Conservation (phyloP, 2,797 vertebrate species). For the Gastrophryne carolinensis region DNA sequence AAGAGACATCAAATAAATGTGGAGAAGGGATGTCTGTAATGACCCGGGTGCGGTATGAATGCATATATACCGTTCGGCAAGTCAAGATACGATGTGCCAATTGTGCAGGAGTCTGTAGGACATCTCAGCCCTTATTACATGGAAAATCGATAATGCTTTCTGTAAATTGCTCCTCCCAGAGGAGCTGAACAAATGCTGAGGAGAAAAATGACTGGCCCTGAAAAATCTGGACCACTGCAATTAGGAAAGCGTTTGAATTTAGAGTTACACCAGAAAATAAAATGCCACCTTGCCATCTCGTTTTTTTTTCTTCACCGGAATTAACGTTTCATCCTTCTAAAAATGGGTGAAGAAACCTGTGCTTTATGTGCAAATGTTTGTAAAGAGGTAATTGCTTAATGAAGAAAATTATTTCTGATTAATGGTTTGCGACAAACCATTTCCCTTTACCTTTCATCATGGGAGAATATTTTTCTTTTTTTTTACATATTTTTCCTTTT, state of each 20-base stretch:
- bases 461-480: too few relatives aligned
- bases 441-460: too few relatives aligned
- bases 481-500: too few relatives aligned
- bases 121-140: constrained; percentile 81
- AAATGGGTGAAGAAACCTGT: constrained; percentile 16
- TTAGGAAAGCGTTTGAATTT: constrained; percentile 62
- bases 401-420: constrained; percentile 51
- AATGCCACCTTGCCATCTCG: neutral
- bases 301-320: neutral
- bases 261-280: neutral
- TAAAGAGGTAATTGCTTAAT: constrained; percentile 44
- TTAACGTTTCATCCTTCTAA: constrained; percentile 15
- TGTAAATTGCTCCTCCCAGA: constrained; percentile 83
- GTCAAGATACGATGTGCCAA: constrained; percentile 36
- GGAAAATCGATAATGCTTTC: constrained; percentile 82
- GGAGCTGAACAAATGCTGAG: constrained; percentile 77
- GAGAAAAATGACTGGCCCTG: constrained; percentile 72
- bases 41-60: neutral
- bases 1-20: constrained; percentile 18
- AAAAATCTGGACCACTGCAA: constrained; percentile 69
- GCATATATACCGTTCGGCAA: constrained; percentile 31
- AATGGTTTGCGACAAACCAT: constrained; percentile 49
- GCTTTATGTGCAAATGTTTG: constrained; percentile 37
- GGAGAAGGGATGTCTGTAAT: constrained; percentile 1
- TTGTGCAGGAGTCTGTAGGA: constrained; percentile 73